phyloP scores from a whole-genome alignment of 2,888 invertebrate species.

The Phyto melanocephala region DNA sequence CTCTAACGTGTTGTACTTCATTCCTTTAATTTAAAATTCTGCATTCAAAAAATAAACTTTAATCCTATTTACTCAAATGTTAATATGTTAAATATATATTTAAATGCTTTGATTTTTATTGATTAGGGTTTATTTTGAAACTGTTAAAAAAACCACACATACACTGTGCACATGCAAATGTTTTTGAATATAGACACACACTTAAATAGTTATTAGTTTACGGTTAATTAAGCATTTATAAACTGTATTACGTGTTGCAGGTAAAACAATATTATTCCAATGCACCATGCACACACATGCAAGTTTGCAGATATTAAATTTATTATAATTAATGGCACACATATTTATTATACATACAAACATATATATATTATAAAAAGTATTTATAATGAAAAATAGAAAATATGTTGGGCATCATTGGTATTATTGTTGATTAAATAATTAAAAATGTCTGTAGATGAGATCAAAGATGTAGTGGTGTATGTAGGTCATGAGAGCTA shows the following conservation, averaged over 20 bases:
- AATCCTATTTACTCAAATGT: background rate
- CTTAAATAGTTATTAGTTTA: constrained; percentile 32
- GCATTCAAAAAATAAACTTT: constrained; percentile 8
- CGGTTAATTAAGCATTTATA: constrained; percentile 43
- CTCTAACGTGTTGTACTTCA: too few species aligned
- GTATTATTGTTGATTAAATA: too few species aligned
- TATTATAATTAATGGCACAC: constrained; percentile 1
- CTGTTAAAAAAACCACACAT: background rate
- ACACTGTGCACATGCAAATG: background rate
- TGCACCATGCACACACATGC: background rate
- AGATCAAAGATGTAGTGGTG: too few species aligned
- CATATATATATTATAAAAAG: too few species aligned
- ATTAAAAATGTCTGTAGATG: too few species aligned
- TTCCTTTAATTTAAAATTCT: too few species aligned
- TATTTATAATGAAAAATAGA: too few species aligned
- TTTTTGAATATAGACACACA: background rate
- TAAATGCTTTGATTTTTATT: background rate
- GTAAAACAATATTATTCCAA: background rate
- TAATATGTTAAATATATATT: background rate
- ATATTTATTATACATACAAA: background rate
- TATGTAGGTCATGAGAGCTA: too few species aligned
- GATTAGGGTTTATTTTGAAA: constrained; percentile 10
- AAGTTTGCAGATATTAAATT: constrained; percentile 12
- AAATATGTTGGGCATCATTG: too few species aligned
- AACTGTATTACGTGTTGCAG: background rate